Base-by-base conservation (phyloP, 2,113 vertebrate genomes). In the Epinephelus fuscoguttatus region DNA sequence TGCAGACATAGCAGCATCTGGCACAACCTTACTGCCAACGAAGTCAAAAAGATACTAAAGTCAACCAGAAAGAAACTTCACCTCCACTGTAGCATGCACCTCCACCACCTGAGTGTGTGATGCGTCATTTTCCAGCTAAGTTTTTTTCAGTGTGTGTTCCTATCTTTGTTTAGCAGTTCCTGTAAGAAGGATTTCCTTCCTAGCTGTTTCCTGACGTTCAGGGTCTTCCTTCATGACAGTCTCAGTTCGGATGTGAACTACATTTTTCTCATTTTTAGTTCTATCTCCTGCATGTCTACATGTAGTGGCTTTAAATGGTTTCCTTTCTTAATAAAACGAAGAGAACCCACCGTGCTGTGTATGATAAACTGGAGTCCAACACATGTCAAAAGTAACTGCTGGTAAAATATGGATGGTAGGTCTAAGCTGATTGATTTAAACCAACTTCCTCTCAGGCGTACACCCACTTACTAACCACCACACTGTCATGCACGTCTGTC, bases 161-260 rank as follows among this genome's bases (percentile, higher is more conserved):
- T 88, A 87, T 89, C 88, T 93, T 92, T 93, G 90, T 93, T 83
- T 60, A 57, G 83, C 84, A 68, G 73, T 90, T 94, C 92, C 92
- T 92, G 88, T 89, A 75, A 83, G 62, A 75, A 70, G 59, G 72
- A 89, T 81, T 94, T 94, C 93, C 93, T 93, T 94, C 91, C 88
- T 88, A 7, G 74, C 78, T 37, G 60, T 76, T 93, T 94, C 91
- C 93, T 92, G 90, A 60, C 80, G 72, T 84, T 88, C 64, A 63
- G 63, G 64, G 71, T 87, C 78, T 86, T 92, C 78, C 85, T 68
- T 80, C 61, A 63, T 49, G 27, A 62, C 23, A 4, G 4, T 57
- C 50, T 50, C 23, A 59, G 71, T 6, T 75, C 42, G 72, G n/a
- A 80, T 23, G 62, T 70, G 12, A 87, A 60, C n/a, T 23, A 27